Evolutionary conservation across 2,113 vertebrate species (phyloP).

Genomic region (Pangasianodon hypophthalmus): DNA sequence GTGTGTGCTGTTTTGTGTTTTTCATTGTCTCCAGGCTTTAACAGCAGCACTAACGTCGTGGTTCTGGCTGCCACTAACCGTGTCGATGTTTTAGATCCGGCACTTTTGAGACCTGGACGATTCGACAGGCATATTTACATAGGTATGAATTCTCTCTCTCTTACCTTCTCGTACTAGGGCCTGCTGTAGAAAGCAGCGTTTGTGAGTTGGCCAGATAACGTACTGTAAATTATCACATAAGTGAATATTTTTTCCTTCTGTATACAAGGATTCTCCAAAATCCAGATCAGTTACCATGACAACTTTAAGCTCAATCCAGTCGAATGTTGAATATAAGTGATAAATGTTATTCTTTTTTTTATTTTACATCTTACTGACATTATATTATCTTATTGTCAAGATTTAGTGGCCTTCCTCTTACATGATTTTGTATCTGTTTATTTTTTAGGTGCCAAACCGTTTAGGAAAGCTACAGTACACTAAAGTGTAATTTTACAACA

Average conservation of each 20-base stretch:
- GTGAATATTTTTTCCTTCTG: background rate
- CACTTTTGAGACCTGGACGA: constrained; percentile 81
- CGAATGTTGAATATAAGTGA: background rate
- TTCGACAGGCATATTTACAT: constrained; percentile 87
- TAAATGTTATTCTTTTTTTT: background rate
- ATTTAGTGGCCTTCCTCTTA: background rate
- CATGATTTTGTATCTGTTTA: background rate
- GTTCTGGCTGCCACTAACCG: constrained; percentile 86
- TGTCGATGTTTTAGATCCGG: constrained; percentile 84
- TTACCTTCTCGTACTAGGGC: background rate
- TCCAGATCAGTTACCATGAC: background rate
- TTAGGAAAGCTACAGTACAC: background rate
- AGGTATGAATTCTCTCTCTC: constrained; percentile 65
- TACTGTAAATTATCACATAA: no score
- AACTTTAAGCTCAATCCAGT: background rate
- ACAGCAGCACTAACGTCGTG: constrained; percentile 83
- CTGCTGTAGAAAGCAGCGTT: background rate
- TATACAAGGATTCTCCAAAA: background rate
- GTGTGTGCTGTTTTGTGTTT: background rate
- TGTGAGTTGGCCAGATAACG: background rate
- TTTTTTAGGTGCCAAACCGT: background rate
- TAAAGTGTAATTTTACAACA: background rate
- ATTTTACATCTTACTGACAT: background rate
- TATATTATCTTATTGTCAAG: background rate
- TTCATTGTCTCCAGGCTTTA: constrained; percentile 75